phyloP scores from a whole-genome alignment of 2,113 vertebrate species.

The Corythaeola cristata region DNA sequence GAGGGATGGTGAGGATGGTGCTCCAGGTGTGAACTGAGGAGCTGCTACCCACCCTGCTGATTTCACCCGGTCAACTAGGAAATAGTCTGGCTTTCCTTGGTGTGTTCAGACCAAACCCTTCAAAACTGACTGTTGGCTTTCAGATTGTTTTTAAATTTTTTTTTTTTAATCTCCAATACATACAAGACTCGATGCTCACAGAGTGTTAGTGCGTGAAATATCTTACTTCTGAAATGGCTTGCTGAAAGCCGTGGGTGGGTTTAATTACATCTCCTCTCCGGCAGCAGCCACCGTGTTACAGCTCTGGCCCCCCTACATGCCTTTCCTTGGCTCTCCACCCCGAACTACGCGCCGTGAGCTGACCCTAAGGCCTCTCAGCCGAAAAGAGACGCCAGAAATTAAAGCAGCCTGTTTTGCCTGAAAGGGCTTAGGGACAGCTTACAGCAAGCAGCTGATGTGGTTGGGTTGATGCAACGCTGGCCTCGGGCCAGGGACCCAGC shows the following conservation, averaged over 20 bases:
- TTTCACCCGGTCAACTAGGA: background rate
- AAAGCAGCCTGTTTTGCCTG: background rate
- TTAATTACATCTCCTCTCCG: background rate
- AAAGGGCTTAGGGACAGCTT: background rate
- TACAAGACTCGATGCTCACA: background rate
- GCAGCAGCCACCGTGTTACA: background rate
- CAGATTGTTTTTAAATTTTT: too few relatives aligned
- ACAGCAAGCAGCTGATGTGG: background rate
- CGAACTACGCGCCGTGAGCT: background rate
- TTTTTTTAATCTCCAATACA: background rate
- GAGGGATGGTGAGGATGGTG: background rate
- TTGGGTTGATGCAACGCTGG: background rate
- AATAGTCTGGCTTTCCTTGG: background rate
- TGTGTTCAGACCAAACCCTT: background rate
- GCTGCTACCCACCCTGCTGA: background rate
- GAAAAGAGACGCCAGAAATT: background rate
- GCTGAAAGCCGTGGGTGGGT: background rate
- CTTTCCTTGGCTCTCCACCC: background rate
- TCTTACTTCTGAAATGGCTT: background rate
- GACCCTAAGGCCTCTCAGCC: background rate
- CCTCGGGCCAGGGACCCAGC: accelerated
- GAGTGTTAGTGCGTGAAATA: background rate
- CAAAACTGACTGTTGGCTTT: background rate
- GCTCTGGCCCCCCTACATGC: background rate
- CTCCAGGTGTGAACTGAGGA: background rate